These are phyloP conservation scores for Drosophila sucinea DNA, from an alignment of 1,140 invertebrate genomes.

Conservation along the genomic window DNA sequence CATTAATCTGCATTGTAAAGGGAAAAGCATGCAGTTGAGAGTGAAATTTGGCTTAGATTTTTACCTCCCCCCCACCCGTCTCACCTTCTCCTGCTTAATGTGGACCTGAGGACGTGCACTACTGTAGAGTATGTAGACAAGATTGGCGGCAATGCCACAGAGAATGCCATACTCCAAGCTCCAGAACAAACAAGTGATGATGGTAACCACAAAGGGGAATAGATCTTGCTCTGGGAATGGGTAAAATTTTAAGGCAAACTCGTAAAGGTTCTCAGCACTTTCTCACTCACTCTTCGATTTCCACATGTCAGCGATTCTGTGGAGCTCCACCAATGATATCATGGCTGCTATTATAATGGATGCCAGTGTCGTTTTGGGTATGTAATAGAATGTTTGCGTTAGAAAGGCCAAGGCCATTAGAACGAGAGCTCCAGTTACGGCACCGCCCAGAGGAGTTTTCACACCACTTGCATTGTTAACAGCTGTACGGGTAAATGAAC, in stretches of 20 bases:
- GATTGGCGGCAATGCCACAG: conserved; percentile 90
- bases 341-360: conserved; percentile 91
- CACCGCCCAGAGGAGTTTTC: conserved; percentile 91
- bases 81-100: conserved; percentile 86
- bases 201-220: conserved; percentile 89
- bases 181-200: conserved; percentile 89
- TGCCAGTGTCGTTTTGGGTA: conserved; percentile 90
- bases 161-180: conserved; percentile 93
- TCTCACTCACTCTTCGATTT: conserved; percentile 89
- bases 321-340: conserved; percentile 91
- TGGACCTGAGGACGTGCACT: conserved; percentile 89
- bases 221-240: conserved; percentile 89
- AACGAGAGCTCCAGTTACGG: conserved; percentile 89
- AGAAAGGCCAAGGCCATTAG: conserved; percentile 89
- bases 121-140: conserved; percentile 90
- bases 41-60: background rate
- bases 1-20: conserved; percentile 43
- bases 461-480: conserved; percentile 97
- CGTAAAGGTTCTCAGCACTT: too few species aligned
- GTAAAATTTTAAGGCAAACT: background rate
- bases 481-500: conserved; percentile 94
- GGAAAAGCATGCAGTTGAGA: background rate
- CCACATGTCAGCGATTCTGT: conserved; percentile 90
- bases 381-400: conserved; percentile 89
- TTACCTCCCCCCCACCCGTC: conserved; percentile 16